Evolutionary conservation across 2,113 vertebrate species (phyloP).

Genomic region (Pterophyllum scalare): DNA sequence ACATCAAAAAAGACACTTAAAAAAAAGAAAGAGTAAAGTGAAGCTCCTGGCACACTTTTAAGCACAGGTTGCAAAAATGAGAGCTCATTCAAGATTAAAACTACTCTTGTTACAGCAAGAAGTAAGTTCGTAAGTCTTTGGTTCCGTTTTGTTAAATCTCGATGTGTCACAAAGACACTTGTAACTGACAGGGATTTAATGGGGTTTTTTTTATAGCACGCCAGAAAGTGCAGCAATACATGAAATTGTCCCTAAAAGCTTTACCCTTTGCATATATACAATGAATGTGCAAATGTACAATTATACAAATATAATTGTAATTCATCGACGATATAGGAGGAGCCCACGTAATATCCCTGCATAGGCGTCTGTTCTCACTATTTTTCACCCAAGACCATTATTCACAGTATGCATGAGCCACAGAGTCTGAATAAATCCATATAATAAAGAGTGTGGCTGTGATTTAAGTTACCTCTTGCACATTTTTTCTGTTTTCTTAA

Average conservation of each 20-base stretch:
- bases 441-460: neutral
- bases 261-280: neutral
- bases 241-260: neutral
- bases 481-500: neutral
- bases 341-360: neutral
- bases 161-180: conserved; percentile 13
- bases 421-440: neutral
- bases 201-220: neutral
- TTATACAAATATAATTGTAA: neutral
- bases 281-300: neutral
- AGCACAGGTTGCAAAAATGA: conserved; percentile 25
- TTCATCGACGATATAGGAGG: neutral
- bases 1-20: conserved; percentile 17
- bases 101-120: neutral
- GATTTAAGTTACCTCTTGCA: neutral
- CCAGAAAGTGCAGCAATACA: neutral
- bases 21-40: conserved; percentile 9
- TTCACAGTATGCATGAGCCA: neutral
- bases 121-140: neutral
- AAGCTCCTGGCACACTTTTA: conserved; percentile 17
- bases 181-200: neutral
- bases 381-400: neutral
- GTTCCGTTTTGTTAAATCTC: conserved; percentile 17
- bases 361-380: neutral
- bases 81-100: conserved; percentile 28